These are phyloP conservation scores for Cephus cinctus DNA, from an alignment of 1,140 invertebrate genomes.

Conservation along the genomic window DNA sequence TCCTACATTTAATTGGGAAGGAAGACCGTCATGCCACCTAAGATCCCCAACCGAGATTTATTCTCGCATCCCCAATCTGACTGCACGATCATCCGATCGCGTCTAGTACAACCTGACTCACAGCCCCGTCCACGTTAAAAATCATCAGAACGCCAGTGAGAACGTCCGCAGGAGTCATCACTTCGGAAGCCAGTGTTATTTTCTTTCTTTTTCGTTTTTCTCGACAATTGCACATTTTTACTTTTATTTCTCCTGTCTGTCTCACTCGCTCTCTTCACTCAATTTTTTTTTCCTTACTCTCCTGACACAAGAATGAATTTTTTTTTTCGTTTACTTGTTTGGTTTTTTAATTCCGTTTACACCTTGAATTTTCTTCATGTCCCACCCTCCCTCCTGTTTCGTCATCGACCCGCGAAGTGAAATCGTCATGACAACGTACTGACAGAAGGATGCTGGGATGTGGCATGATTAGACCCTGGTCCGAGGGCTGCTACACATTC, in stretches of 20 bases:
- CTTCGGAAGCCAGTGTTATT: not conserved
- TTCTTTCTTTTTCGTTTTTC: not conserved
- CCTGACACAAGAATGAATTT: too few relatives aligned
- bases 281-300: too few relatives aligned
- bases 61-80: not conserved
- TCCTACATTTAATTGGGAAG: constrained; percentile 64
- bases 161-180: too few relatives aligned
- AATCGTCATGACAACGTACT: too few relatives aligned
- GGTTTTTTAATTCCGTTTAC: too few relatives aligned
- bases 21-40: constrained; percentile 39
- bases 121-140: constrained; percentile 16
- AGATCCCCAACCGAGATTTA: constrained; percentile 18
- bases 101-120: constrained; percentile 1
- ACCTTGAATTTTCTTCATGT: not conserved
- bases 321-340: too few relatives aligned
- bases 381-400: not conserved
- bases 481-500: constrained; percentile 53
- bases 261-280: too few relatives aligned
- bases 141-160: constrained; percentile 12
- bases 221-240: too few relatives aligned
- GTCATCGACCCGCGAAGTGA: not conserved
- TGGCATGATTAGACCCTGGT: constrained; percentile 42
- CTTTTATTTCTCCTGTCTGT: too few relatives aligned
- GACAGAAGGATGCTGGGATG: constrained; percentile 12
- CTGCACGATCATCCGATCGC: not conserved